Percentiles rank a stretch among this genome's conserved stretches.
Conservation (phyloP, 2,797 vertebrate species). For the Pteronotus mesoamericanus region DNA sequence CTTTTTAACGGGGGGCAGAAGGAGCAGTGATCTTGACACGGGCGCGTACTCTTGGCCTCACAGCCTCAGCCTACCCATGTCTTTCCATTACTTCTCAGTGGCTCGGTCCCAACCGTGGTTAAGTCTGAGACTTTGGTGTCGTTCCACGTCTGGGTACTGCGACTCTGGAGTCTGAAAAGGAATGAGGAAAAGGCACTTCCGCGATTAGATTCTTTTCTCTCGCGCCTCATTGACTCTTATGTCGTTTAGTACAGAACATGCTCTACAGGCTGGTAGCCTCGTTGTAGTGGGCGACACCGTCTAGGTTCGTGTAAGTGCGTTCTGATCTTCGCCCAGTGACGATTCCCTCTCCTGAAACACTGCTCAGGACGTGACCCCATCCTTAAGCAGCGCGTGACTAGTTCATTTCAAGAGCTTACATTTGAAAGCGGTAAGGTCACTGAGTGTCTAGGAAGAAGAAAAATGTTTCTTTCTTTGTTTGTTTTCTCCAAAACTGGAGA, state of each 20-base stretch:
- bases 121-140: neutral
- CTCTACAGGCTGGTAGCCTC: neutral
- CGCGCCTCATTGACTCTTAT: neutral
- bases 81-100: too few relatives aligned
- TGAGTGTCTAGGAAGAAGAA: neutral
- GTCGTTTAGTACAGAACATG: neutral
- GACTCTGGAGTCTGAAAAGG: neutral
- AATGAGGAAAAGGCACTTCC: neutral
- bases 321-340: neutral
- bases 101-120: neutral
- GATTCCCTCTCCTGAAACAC: neutral
- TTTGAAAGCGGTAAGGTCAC: neutral
- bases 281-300: too few relatives aligned
- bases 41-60: neutral
- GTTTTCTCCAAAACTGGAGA: neutral
- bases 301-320: too few relatives aligned
- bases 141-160: accelerated
- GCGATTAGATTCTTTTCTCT: neutral
- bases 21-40: accelerated
- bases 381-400: neutral
- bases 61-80: accelerated
- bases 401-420: neutral
- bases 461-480: neutral
- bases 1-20: too few relatives aligned
- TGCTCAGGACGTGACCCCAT: neutral